Evolutionary conservation across 2,113 vertebrate genomes (phyloP), one percentile per base, ranked within the genome.

Genomic region (Nothoprocta pentlandii): DNA sequence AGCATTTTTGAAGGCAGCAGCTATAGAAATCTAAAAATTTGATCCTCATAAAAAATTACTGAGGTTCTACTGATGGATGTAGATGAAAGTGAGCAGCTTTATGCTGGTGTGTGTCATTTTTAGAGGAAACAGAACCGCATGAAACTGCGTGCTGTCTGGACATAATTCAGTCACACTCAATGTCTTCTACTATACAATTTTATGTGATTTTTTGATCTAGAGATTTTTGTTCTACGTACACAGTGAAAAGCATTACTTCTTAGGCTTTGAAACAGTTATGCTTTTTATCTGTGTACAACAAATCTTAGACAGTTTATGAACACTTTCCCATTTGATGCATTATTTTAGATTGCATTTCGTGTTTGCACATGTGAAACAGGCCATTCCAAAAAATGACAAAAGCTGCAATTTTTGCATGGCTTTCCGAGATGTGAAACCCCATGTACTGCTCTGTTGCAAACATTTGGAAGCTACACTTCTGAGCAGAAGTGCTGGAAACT

Each of bases 21-120:
- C 76, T 10, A 16, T 58, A 85, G 69, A 84, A 89, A 58, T 93
- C 12, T 22, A n/a, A 93, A 88, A 71, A 84, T 69, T 44, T 49
- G 83, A 93, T 51, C 44, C 44, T 89, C 67, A 59, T 86, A 84
- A 93, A 93, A 93, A 89, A 76, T 89, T 67, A 77, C 69, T 76
- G 83, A 93, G 80, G n/a, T 89, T 94, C 92, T 39, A 39, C 36
- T 89, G 88, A 70, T 89, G 80, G 74, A 81, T 89, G 58, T 16
- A 92, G 83, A 73, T 90, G 42, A 68, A 85, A 94, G 69, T 10
- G 41, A 68, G 73, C 64, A 82, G 59, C 76, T 87, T 34, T 51
- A 3, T 85, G 42, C 9, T 67, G 73, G 19, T 0, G 3, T 1
- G 0, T 82, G 28, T 36, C 34, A 15, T 85, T 86, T 91, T 73